Conservation (phyloP, 2,797 vertebrate species). For the Florisuga fusca region DNA sequence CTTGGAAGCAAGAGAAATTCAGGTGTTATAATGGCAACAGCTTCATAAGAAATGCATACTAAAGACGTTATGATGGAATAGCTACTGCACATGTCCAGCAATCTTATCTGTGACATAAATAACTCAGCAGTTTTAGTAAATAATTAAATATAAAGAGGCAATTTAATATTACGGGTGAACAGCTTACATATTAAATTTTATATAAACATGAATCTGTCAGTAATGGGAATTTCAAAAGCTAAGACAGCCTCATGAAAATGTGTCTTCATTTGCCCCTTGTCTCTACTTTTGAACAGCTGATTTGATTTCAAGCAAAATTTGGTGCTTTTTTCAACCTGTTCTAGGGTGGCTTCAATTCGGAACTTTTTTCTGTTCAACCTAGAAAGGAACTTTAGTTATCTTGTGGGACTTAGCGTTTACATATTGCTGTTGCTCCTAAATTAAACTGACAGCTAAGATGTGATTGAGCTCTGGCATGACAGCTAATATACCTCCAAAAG, state of each 20-base stretch:
- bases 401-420: background rate
- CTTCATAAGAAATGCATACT: slow-evolving; percentile 6
- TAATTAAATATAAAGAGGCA: slow-evolving; percentile 30
- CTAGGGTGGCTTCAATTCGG: background rate
- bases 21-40: background rate
- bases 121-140: slow-evolving; percentile 41
- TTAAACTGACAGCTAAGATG: background rate
- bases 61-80: background rate
- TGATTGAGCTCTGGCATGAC: background rate
- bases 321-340: background rate
- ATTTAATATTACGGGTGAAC: slow-evolving; percentile 36
- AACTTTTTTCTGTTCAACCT: background rate
- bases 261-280: background rate
- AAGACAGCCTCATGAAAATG: background rate
- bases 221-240: slow-evolving; percentile 2
- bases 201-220: slow-evolving; percentile 43
- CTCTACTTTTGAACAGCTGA: background rate
- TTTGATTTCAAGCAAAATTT: slow-evolving; percentile 14
- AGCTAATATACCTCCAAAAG: slow-evolving; percentile 16
- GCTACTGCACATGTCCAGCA: background rate
- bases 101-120: slow-evolving; percentile 17
- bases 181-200: slow-evolving; percentile 54
- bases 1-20: slow-evolving; percentile 22
- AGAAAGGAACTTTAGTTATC: background rate
- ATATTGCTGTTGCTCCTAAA: slow-evolving; percentile 10